A percentile compares a stretch with the other conserved stretches of the same genome.
Conservation (phyloP, 2,888 invertebrate species). For the Cepaea hortensis region DNA sequence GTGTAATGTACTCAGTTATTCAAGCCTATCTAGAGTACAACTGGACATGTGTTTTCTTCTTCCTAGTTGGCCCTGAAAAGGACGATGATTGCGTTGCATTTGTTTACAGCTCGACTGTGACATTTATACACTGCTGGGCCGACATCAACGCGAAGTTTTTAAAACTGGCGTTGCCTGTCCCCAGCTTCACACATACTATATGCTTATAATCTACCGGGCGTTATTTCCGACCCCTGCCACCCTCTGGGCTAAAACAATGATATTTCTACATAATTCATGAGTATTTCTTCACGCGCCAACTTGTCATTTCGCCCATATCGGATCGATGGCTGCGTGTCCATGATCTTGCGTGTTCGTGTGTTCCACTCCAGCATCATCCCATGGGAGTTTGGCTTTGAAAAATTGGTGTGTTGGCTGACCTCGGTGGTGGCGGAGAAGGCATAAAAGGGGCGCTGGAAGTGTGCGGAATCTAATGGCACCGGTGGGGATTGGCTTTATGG, state of each 20-base stretch:
- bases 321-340: slow-evolving; percentile 18
- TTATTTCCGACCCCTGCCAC: neutral
- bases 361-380: neutral
- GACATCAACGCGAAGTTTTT: no score
- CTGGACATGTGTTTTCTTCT: no score
- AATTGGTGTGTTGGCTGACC: neutral
- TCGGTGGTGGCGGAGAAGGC: neutral
- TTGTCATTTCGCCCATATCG: slow-evolving; percentile 26
- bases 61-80: no score
- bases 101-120: no score
- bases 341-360: neutral
- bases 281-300: slow-evolving; percentile 21
- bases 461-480: no score
- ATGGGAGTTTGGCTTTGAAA: slow-evolving; percentile 3
- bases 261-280: slow-evolving; percentile 17
- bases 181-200: no score
- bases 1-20: no score
- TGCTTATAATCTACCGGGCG: neutral
- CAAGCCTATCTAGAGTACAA: no score
- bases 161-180: no score
- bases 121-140: no score
- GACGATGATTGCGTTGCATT: no score
- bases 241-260: slow-evolving; percentile 33
- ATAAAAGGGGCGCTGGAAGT: neutral
- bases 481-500: no score